These are phyloP conservation scores for Pseudococcus jackbeardsleyi DNA, from an alignment of 2,888 invertebrate genomes.

Conservation along the genomic window DNA sequence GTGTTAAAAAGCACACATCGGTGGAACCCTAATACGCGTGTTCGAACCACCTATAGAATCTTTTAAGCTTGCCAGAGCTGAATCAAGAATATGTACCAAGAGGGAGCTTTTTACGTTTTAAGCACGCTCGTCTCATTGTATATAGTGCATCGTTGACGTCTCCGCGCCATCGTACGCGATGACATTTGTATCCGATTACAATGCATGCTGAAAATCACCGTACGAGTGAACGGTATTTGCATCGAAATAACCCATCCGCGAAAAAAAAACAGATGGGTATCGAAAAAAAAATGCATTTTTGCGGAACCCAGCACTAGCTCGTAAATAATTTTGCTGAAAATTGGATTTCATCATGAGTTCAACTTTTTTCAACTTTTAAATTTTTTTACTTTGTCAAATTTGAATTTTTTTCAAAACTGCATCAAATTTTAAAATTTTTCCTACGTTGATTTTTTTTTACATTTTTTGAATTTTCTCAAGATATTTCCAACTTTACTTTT, in stretches of 20 bases:
- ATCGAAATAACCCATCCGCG: neutral
- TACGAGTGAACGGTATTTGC: neutral
- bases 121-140: slow-evolving; percentile 39
- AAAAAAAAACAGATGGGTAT: neutral
- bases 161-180: neutral
- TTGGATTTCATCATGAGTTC: too few species aligned
- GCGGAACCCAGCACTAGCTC: too few species aligned
- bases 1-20: neutral
- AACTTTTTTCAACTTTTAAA: too few species aligned
- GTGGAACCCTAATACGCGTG: slow-evolving; percentile 6
- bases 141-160: neutral
- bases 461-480: too few species aligned
- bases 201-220: slow-evolving; percentile 20
- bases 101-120: slow-evolving; percentile 30
- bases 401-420: too few species aligned
- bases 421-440: too few species aligned
- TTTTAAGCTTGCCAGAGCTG: neutral
- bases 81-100: neutral
- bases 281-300: neutral
- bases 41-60: neutral
- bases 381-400: too few species aligned
- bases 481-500: too few species aligned
- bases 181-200: slow-evolving; percentile 48
- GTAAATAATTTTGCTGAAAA: too few species aligned
- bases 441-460: too few species aligned